Conservation (phyloP, 2,797 vertebrate genomes). For the Dermochelys coriacea region DNA sequence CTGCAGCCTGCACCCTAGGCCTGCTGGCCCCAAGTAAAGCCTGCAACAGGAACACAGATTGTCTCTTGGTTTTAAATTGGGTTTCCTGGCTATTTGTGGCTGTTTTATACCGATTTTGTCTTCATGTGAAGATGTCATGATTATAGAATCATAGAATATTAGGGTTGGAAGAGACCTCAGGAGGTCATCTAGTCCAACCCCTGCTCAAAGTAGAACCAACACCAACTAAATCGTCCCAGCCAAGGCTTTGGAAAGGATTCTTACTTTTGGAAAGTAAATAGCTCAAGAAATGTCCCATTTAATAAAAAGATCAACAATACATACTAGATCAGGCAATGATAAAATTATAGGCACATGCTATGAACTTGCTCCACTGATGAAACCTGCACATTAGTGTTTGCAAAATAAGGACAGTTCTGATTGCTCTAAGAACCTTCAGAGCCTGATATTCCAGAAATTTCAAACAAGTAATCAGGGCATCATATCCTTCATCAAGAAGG, state of each 20-base stretch:
- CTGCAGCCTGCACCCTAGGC: too few species aligned
- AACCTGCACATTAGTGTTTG: background rate
- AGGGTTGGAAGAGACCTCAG: too few species aligned
- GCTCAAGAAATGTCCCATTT: background rate
- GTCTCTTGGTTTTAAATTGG: too few species aligned
- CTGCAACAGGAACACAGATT: too few species aligned
- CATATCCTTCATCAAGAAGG: background rate
- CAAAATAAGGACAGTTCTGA: background rate
- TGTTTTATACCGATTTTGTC: too few species aligned
- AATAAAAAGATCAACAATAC: background rate
- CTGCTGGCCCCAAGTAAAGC: too few species aligned
- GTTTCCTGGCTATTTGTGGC: too few species aligned
- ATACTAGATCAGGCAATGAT: background rate
- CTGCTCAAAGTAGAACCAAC: too few species aligned
- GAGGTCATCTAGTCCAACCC: too few species aligned
- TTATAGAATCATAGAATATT: too few species aligned
- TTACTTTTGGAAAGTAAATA: background rate
- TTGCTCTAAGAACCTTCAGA: background rate
- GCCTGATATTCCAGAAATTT: background rate
- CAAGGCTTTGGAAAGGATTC: background rate
- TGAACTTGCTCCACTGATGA: background rate
- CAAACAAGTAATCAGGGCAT: background rate
- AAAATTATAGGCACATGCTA: background rate
- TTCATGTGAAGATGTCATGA: too few species aligned
- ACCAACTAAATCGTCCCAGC: too few species aligned